phyloP scores from a whole-genome alignment of 2,113 vertebrate genomes.

The Eptatretus burgeri region DNA sequence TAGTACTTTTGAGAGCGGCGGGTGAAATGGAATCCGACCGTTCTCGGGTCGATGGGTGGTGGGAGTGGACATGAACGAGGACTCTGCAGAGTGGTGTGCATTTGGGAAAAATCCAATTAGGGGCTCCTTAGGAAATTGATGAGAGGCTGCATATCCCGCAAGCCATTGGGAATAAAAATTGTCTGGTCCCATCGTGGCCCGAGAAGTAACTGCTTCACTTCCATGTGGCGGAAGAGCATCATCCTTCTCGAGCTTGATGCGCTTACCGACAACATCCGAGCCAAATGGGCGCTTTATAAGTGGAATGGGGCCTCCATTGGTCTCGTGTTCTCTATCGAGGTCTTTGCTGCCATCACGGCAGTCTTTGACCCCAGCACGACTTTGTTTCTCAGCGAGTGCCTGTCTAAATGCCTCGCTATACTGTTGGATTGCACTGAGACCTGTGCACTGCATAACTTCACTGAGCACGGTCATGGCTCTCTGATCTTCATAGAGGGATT shows the following conservation, averaged over 20 bases:
- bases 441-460: neutral
- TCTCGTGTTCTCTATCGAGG: neutral
- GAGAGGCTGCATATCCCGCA: slow-evolving; percentile 75
- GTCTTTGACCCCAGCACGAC: neutral
- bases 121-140: slow-evolving; percentile 80
- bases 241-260: neutral
- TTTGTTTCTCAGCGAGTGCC: slow-evolving; percentile 3
- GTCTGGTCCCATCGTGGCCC: slow-evolving; percentile 19
- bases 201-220: neutral
- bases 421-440: slow-evolving; percentile 3
- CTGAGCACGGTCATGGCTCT: slow-evolving; percentile 1
- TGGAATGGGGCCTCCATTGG: neutral
- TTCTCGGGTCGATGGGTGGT: slow-evolving; percentile 98
- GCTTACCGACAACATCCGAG: neutral
- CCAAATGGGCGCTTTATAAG: neutral
- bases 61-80: slow-evolving; percentile 92
- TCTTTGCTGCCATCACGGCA: neutral
- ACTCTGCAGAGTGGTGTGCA: slow-evolving; percentile 91
- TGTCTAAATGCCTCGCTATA: neutral
- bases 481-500: neutral
- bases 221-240: neutral
- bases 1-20: slow-evolving; percentile 80
- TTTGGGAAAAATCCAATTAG: too few species aligned
- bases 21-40: slow-evolving; percentile 94
- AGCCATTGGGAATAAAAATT: slow-evolving; percentile 99